Percentiles rank a stretch among this genome's conserved stretches.
Conservation (phyloP, 2,797 vertebrate genomes). For the Enteromius unitaeniatus region DNA sequence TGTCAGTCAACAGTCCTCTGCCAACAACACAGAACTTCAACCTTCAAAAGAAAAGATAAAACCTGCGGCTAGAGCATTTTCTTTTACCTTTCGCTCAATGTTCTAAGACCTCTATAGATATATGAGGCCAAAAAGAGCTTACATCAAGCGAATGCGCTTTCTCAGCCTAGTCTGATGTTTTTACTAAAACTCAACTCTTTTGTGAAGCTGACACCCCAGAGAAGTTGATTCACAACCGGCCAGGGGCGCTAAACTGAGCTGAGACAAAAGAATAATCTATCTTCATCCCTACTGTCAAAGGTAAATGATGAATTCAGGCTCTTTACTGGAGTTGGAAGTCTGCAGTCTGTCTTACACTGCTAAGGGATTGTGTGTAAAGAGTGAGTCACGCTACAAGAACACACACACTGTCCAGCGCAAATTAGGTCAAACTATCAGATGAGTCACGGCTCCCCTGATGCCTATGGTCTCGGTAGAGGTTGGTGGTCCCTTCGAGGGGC, state of each 20-base stretch:
- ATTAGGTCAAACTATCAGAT: conserved; percentile 46
- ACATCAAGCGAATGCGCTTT: not conserved
- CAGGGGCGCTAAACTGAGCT: conserved; percentile 22
- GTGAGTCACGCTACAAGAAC: conserved; percentile 14
- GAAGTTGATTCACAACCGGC: conserved; percentile 38
- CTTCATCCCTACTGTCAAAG: conserved; percentile 33
- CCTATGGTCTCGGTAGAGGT: conserved; percentile 35
- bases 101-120: conserved; percentile 12
- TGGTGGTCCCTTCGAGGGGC: conserved; percentile 37
- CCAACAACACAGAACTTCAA: conserved; percentile 10
- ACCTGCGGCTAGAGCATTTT: conserved; percentile 10
- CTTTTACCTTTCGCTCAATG: not conserved
- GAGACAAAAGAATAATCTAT: conserved; percentile 22
- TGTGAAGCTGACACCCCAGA: conserved; percentile 31
- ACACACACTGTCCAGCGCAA: conserved; percentile 31
- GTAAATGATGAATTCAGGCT: conserved; percentile 34
- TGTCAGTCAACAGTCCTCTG: conserved; percentile 47
- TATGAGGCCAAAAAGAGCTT: not conserved
- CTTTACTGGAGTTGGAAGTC: conserved; percentile 21
- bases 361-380: conserved; percentile 16
- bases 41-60: conserved; percentile 27
- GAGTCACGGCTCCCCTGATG: conserved; percentile 52
- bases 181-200: conserved; percentile 32
- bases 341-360: conserved; percentile 5
- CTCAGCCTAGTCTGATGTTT: conserved; percentile 20